Base-by-base conservation (phyloP, 2,113 vertebrate species). In the Aramus guarauna region DNA sequence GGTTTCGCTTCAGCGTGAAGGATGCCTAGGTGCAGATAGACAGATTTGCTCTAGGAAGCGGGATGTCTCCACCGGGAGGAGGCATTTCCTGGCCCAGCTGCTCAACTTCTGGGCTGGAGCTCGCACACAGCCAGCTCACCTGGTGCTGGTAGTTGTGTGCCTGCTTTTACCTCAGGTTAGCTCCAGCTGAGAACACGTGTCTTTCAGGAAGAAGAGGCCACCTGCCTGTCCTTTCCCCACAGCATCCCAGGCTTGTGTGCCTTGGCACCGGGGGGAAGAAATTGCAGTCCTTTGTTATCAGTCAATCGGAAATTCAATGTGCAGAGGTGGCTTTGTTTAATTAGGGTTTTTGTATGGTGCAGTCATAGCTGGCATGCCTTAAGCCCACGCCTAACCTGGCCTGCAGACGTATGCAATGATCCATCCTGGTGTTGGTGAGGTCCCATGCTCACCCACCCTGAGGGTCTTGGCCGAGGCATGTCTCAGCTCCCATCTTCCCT, bases 391-490 rank as follows among this genome's bases (percentile, higher is more conserved):
- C 43, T 74, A 27, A 52, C 27, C 60, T 56, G 58, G 18, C 63
- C 58, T 52, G 53, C 36, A 53, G 62, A 41, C 0, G 2, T 22
- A 8, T 5, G 3, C 41, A 36, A 1, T 20, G 29, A 20, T 36
- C 21, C 26, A 14, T 56, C 15, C 10, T 41, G 21, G 15, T 5
- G 2, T 5, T 59, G 45, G 16, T 84, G 62, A 75, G 34, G 20
- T 48, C 41, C n/a, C 2, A 1, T 0, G 0, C 10, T 50, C 21
- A 13, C 21, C 15, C 2, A 2, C 19, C 32, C 37, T 2, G 0
- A 47, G 45, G 34, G 2, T 50, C 27, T 82, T 20, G 17, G 48
- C 20, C 34, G 15, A 21, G 43, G 2, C n/a, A 36, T 53, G 7
- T 55, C 79, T 59, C n/a, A 85, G 16, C 6, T 92, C 21, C 37